A percentile compares a stretch with the other conserved stretches of the same genome.
Conservation (phyloP, 1,140 invertebrate species). For the Drosophila sechellia region DNA sequence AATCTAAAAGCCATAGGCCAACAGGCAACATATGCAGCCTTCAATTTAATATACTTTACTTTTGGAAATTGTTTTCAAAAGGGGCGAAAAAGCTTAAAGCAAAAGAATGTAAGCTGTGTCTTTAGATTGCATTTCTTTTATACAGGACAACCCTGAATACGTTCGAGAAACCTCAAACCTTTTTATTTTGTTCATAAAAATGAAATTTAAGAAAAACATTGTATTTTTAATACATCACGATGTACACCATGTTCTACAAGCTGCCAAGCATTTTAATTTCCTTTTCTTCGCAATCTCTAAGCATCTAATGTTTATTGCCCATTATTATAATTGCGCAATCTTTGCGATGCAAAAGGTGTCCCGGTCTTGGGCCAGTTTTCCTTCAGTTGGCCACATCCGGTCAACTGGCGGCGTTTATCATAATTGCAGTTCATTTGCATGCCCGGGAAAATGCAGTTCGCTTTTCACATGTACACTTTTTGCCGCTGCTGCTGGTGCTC, state of each 20-base stretch:
- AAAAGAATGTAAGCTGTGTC: not conserved
- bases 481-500: conserved; percentile 31
- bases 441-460: conserved; percentile 62
- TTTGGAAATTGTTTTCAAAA: not conserved
- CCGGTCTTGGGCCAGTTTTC: conserved; percentile 41
- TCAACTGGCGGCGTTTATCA: conserved; percentile 84
- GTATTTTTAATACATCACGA: too few relatives aligned
- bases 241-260: too few relatives aligned
- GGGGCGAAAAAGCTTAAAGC: not conserved
- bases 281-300: not conserved
- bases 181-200: too few relatives aligned
- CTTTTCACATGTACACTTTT: conserved; percentile 45
- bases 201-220: too few relatives aligned
- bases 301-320: conserved; percentile 26
- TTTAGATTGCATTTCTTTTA: not conserved
- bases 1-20: conserved; percentile 56
- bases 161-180: too few relatives aligned
- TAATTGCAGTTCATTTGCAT: conserved; percentile 84
- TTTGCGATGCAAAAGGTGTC: conserved; percentile 38
- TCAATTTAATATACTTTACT: conserved; percentile 55
- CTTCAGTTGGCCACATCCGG: conserved; percentile 78
- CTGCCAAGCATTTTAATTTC: not conserved
- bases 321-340: conserved; percentile 64
- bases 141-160: too few relatives aligned
- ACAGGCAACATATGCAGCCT: conserved; percentile 71